A percentile compares a stretch with the other conserved stretches of the same genome.
Evolutionary conservation across 2,888 invertebrate genomes (phyloP).

Genomic region (Seira ritae): DNA sequence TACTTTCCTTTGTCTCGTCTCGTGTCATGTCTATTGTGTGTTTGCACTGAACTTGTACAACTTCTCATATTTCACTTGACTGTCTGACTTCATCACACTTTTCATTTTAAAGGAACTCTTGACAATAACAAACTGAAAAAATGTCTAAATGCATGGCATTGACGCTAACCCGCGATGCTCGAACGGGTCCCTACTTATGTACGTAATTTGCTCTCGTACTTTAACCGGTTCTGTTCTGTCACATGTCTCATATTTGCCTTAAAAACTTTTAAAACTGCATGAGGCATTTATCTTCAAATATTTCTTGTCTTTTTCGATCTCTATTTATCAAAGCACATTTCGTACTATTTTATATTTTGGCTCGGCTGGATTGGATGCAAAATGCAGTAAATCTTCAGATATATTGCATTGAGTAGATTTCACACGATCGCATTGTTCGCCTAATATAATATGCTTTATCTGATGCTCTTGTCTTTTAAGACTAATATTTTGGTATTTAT

Average conservation of each 20-base stretch:
- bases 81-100: too few species aligned
- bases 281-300: neutral
- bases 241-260: neutral
- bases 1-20: neutral
- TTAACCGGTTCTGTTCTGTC: neutral
- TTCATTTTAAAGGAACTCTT: too few species aligned
- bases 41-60: neutral
- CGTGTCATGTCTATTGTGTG: neutral
- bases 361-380: conserved; percentile 4
- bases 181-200: neutral
- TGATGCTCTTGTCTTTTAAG: neutral
- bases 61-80: too few species aligned
- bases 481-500: neutral
- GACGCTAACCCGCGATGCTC: too few species aligned
- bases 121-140: too few species aligned
- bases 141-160: too few species aligned
- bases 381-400: conserved; percentile 6
- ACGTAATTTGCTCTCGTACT: neutral
- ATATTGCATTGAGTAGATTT: neutral
- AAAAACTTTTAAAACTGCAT: neutral
- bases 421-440: too few species aligned
- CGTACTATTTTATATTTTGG: too few species aligned
- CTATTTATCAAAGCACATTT: neutral
- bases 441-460: too few species aligned
- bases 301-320: neutral